Evolutionary conservation across 2,888 invertebrate species (phyloP).

Genomic region (Colostygia pectinataria): DNA sequence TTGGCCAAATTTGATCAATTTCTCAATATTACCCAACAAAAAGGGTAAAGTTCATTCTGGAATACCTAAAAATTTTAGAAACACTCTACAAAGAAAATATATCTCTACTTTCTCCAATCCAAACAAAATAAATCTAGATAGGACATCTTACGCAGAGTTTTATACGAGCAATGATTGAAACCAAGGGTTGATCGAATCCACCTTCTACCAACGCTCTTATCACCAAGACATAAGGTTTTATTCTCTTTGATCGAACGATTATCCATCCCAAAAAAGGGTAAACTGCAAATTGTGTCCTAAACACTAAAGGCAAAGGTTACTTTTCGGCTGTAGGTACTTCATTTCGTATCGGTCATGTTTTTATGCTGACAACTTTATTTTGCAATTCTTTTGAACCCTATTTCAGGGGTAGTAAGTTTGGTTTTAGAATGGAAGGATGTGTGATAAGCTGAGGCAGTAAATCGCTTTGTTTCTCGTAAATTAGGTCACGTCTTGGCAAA

Average conservation of each 20-base stretch:
- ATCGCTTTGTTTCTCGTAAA: constrained; percentile 70
- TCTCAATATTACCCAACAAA: background rate
- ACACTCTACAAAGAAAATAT: background rate
- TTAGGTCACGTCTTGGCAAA: constrained; percentile 64
- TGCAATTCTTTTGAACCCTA: constrained; percentile 19
- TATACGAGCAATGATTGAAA: constrained; percentile 37
- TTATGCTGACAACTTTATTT: constrained; percentile 14
- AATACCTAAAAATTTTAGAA: background rate
- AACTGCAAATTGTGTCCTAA: constrained; percentile 24
- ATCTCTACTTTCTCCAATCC: constrained; percentile 20
- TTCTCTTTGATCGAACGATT: constrained; percentile 19
- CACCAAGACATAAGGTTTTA: constrained; percentile 16
- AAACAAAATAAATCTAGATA: constrained; percentile 34
- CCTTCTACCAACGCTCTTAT: constrained; percentile 9
- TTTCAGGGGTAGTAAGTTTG: constrained; percentile 33
- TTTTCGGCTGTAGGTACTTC: constrained; percentile 18
- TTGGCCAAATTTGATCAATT: too few relatives aligned
- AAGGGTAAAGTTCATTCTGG: constrained; percentile 2
- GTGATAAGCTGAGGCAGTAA: constrained; percentile 37
- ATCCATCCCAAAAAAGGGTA: constrained; percentile 11
- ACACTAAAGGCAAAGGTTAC: constrained; percentile 25
- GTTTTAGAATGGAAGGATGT: constrained; percentile 9
- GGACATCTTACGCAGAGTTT: constrained; percentile 27
- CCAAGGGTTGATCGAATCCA: constrained; percentile 21
- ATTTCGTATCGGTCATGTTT: constrained; percentile 28